Evolutionary conservation across 2,797 vertebrate species (phyloP), one percentile per base, ranked within the genome.

Genomic region (Hoplostethus mediterraneus): DNA sequence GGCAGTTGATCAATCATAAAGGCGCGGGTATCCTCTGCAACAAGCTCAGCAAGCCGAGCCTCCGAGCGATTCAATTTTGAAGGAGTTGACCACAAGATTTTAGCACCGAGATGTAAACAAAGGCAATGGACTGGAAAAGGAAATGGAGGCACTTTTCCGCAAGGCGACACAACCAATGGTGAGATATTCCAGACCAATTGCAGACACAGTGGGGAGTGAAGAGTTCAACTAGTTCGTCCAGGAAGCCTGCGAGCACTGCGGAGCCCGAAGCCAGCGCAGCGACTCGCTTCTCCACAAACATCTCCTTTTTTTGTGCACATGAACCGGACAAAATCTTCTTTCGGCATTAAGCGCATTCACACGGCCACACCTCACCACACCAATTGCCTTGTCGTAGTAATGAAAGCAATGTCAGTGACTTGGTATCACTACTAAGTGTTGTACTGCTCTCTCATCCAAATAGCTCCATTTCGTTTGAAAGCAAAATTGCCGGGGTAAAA

Each of bases 71-170:
- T 28, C 28, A 28, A 8, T 17, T 21, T 49, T 9, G n/a, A 49
- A 49, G 16, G n/a, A 47, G 14, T 5, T 47, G 14, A 47, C 45
- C 45, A 4, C 10, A 53, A 52, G 3, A 14, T 30, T 28, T 77
- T 78, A 61, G 30, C 17, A 17, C 14, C 55, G 40, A 65, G 17
- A 40, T 67, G 47, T 16, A 72, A 71, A 63, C 36, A 58, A 68
- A 69, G 30, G 14, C 17, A 63, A 51, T 66, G 44, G 63, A 71
- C 33, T 51, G 71, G 14, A 68, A 57, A 28, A 63, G 5, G 0
- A 47, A 62, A 73, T 36, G 31, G 58, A 36, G 51, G 9, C 36
- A 3, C 59, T 30, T 61, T n/a, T 51, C 11, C 48, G 4, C 13
- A 13, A 45, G 3, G 12, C 12, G 14, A 45, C 44, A 45, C 13